phyloP scores from a whole-genome alignment of 2,113 vertebrate genomes.

The Lipophrys pholis region DNA sequence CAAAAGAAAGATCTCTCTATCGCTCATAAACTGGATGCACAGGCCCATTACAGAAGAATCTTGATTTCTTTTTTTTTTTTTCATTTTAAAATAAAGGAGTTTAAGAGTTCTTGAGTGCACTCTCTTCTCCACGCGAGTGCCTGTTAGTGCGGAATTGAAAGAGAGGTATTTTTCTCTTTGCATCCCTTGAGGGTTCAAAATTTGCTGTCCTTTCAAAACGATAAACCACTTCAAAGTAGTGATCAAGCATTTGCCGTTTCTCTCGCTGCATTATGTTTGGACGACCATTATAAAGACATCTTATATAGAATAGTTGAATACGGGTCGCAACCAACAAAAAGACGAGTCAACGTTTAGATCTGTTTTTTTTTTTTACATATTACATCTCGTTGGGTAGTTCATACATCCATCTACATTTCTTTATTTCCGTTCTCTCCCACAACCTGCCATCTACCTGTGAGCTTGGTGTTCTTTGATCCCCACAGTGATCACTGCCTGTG shows the following conservation, averaged over 20 bases:
- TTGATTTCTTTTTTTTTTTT: background rate
- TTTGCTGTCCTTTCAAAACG: conserved; percentile 4
- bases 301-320: background rate
- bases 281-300: conserved; percentile 1
- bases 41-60: conserved; percentile 8
- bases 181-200: background rate
- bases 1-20: too few relatives aligned
- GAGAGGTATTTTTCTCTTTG: background rate
- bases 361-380: background rate
- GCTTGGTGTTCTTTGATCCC: conserved; percentile 38
- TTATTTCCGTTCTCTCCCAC: background rate
- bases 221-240: background rate
- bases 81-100: conserved; percentile 5
- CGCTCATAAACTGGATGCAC: background rate
- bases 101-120: background rate
- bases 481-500: background rate
- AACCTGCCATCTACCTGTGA: conserved; percentile 9
- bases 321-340: conserved; percentile 8
- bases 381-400: conserved; percentile 5
- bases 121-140: background rate
- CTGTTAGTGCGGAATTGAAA: background rate
- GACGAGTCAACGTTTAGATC: background rate
- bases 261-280: background rate
- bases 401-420: conserved; percentile 3
- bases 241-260: background rate